A percentile compares a stretch with the other conserved stretches of the same genome.
Conservation (phyloP, 1,140 invertebrate species). For the Zaprionus capensis region DNA sequence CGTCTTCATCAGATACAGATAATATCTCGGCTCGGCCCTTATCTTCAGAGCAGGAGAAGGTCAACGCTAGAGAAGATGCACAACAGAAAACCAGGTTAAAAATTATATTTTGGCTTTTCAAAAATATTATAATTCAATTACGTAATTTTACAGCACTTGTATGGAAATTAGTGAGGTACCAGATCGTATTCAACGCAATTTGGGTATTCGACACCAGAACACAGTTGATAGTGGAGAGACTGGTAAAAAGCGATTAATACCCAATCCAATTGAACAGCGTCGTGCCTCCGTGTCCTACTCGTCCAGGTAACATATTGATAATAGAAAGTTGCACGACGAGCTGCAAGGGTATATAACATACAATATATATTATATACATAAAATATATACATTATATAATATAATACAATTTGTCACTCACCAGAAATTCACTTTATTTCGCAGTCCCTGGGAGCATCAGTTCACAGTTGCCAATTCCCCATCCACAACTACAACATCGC, state of each 20-base stretch:
- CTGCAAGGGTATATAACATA: too few relatives aligned
- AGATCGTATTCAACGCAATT: constrained; percentile 86
- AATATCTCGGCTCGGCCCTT: neutral
- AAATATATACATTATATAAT: too few relatives aligned
- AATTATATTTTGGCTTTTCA: neutral
- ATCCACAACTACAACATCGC: constrained; percentile 29
- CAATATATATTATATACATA: too few relatives aligned
- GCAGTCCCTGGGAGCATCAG: constrained; percentile 41
- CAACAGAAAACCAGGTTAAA: constrained; percentile 47
- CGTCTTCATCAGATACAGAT: constrained; percentile 15
- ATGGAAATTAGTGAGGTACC: constrained; percentile 89
- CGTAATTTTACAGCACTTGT: constrained; percentile 85
- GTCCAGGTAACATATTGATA: constrained; percentile 60
- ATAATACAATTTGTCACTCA: too few relatives aligned
- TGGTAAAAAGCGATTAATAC: constrained; percentile 66
- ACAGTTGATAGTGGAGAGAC: constrained; percentile 86
- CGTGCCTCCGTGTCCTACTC: constrained; percentile 84
- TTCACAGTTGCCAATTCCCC: constrained; percentile 22
- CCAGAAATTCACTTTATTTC: neutral
- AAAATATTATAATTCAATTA: neutral
- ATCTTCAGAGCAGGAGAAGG: neutral
- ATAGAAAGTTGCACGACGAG: neutral
- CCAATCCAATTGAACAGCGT: constrained; percentile 74
- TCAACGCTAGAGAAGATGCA: neutral
- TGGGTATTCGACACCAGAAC: constrained; percentile 87